Base-by-base conservation (phyloP, 2,888 invertebrate genomes). In the Conus canariensis region DNA sequence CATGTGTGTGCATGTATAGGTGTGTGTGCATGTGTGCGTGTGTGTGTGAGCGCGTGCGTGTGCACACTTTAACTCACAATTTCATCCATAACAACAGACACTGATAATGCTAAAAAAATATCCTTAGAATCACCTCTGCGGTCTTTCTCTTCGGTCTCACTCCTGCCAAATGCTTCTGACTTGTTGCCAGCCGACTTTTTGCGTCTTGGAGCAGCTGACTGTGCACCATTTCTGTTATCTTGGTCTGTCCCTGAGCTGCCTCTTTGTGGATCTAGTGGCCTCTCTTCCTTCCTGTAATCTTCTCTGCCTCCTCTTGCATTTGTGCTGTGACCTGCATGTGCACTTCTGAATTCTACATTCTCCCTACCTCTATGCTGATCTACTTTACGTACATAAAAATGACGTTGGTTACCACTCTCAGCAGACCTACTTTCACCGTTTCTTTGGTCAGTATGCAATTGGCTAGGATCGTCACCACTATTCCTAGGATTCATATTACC, bases 101-200 rank as follows among this genome's bases (percentile, higher is more conserved):
- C 67, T 0, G 12, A 16, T 67, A 67, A 1, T 14, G 7, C 0
- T 10, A 74, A 25, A 25, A 70, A 70, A 67, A 87, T 8, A 85
- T 85, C 30, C 45, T 8, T 12, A 64, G 60, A 45, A 45, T 80
- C 82, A 92, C 92, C 92, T 91, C 92, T 91, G 59, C 91, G 92
- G 64, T 90, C 91, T 82, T 91, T 91, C n/a, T 91, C 88, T 77
- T 91, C 90, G 64, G 59, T 45, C 22, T 87, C 70, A 77, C 59
- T 60, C 56, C 85, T 58, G 6, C 70, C 80, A 14, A 70, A 82
- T 87, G 59, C 45, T 25, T 77, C 86, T 7, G 85, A n/a, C 77
- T 85, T 83, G 86, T 59, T 74, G 80, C 89, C 80, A 30, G 82
- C 22, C 5, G 67, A 82, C 45, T 82, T 67, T 30, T 67, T 87